phyloP scores from a whole-genome alignment of 2,797 vertebrate genomes.

The Heteromormyrus szaboi region DNA sequence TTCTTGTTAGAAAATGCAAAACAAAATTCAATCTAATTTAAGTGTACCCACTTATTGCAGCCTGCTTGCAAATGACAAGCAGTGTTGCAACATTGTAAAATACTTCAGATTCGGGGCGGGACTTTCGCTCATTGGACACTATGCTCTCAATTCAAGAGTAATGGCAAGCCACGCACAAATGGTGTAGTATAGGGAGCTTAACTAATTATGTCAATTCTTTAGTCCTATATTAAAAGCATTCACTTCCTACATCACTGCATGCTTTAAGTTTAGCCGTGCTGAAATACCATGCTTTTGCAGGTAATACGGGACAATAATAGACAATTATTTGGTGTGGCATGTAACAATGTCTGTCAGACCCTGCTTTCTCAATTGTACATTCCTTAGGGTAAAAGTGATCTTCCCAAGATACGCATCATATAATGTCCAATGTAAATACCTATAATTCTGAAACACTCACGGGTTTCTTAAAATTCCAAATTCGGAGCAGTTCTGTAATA shows the following conservation, averaged over 20 bases:
- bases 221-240: background rate
- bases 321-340: background rate
- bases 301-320: background rate
- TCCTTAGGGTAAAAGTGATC: too few relatives aligned
- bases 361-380: too few relatives aligned
- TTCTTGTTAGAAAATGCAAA: background rate
- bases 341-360: background rate
- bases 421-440: background rate
- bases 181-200: background rate
- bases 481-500: background rate
- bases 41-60: background rate
- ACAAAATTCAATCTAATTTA: background rate
- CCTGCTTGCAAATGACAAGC: slow-evolving; percentile 35
- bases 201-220: background rate
- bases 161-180: background rate
- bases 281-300: background rate
- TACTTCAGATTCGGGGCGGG: slow-evolving; percentile 33
- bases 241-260: background rate
- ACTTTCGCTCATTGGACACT: slow-evolving; percentile 17
- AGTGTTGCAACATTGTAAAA: slow-evolving; percentile 39
- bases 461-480: background rate
- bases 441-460: background rate
- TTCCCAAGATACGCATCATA: background rate
- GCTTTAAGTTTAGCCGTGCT: background rate
- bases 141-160: background rate